Evolutionary conservation across 1,140 invertebrate genomes (phyloP).

Genomic region (Diuraphis noxia): DNA sequence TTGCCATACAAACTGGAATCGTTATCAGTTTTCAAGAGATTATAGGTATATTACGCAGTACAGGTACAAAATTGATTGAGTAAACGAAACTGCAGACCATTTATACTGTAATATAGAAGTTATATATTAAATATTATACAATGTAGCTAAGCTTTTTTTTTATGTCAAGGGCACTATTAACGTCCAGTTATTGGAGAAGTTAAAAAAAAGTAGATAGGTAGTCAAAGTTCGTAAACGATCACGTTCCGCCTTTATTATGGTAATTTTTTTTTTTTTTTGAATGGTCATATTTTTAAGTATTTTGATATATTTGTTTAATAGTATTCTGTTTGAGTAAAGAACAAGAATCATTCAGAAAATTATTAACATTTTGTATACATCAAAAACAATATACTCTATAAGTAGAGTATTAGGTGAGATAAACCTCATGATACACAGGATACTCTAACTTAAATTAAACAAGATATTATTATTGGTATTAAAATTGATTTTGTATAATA

Average conservation of each 20-base stretch:
- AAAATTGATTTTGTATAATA: neutral
- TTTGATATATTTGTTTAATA: neutral
- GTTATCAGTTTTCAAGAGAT: neutral
- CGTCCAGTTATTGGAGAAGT: neutral
- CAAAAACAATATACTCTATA: neutral
- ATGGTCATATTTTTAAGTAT: neutral
- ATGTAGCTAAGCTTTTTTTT: neutral
- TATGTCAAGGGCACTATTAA: slow-evolving; percentile 7
- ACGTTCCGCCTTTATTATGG: neutral
- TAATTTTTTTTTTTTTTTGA: neutral
- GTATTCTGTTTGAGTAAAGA: neutral
- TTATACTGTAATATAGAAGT: neutral
- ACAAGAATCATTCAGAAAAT: neutral
- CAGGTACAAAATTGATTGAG: neutral
- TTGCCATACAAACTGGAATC: no score
- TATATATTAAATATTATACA: neutral
- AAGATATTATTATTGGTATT: neutral
- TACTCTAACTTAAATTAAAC: no score
- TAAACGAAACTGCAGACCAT: neutral
- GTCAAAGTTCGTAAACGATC: neutral
- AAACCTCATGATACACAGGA: no score
- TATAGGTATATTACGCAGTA: neutral
- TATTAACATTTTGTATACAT: neutral
- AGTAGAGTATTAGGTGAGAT: neutral
- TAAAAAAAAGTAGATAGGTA: neutral